Conservation (phyloP, 1,140 invertebrate species). For the Zaprionus lachaisei region DNA sequence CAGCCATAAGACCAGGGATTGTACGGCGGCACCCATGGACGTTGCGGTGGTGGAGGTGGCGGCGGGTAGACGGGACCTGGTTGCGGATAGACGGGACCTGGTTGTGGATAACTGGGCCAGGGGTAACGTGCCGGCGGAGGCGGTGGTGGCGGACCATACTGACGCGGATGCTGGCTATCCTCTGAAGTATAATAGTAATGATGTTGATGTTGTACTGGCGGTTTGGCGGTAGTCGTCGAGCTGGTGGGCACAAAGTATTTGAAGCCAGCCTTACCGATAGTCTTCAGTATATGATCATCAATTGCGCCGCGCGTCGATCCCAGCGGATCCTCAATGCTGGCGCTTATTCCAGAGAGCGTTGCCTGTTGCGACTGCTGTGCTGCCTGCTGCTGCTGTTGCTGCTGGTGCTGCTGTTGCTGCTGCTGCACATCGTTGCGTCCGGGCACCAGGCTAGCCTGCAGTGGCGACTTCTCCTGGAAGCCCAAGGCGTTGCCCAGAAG, state of each 20-base stretch:
- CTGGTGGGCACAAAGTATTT: slow-evolving; percentile 60
- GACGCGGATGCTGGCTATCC: slow-evolving; percentile 62
- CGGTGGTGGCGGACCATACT: slow-evolving; percentile 41
- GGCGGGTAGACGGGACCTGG: not conserved
- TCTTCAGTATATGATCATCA: slow-evolving; percentile 62
- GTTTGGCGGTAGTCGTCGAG: slow-evolving; percentile 59
- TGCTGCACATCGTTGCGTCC: slow-evolving; percentile 56
- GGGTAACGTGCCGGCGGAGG: slow-evolving; percentile 35
- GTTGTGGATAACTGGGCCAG: slow-evolving; percentile 43
- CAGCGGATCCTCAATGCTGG: slow-evolving; percentile 41
- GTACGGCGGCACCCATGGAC: slow-evolving; percentile 42
- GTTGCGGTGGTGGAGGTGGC: slow-evolving; percentile 40
- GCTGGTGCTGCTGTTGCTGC: slow-evolving; percentile 20
- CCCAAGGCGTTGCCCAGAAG: slow-evolving; percentile 28
- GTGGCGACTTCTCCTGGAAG: slow-evolving; percentile 68
- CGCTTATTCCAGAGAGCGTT: not conserved
- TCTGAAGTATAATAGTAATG: slow-evolving; percentile 77
- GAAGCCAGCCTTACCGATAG: slow-evolving; percentile 74
- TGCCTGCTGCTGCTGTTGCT: slow-evolving; percentile 1
- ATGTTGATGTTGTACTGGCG: slow-evolving; percentile 62
- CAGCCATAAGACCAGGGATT: slow-evolving; percentile 53
- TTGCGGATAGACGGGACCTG: not conserved
- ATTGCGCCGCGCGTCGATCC: slow-evolving; percentile 42
- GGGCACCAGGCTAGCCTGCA: slow-evolving; percentile 50
- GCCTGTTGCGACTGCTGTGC: slow-evolving; percentile 46